A percentile compares a stretch with the other conserved stretches of the same genome.
These are phyloP conservation scores for Chaetodon auriga DNA, from an alignment of 2,113 vertebrate genomes.

Conservation along the genomic window DNA sequence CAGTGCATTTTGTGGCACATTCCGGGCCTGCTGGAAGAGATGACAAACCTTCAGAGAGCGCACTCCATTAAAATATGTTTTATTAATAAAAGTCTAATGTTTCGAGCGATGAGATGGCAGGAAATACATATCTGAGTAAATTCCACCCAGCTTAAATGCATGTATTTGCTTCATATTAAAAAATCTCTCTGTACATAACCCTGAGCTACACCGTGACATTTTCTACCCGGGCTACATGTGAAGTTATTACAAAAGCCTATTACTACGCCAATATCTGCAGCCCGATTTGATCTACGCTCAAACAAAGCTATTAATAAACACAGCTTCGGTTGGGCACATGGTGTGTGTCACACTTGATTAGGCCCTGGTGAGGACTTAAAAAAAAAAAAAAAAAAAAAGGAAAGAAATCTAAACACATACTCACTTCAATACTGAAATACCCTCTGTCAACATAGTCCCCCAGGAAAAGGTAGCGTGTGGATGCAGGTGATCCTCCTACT, in stretches of 20 bases:
- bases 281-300: constrained; percentile 62
- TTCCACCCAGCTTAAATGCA: constrained; percentile 24
- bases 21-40: constrained; percentile 21
- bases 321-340: constrained; percentile 45
- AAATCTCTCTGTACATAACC: constrained; percentile 39
- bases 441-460: constrained; percentile 99
- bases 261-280: constrained; percentile 59
- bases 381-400: neutral
- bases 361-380: constrained; percentile 33
- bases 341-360: constrained; percentile 64
- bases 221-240: constrained; percentile 42
- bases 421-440: constrained; percentile 99
- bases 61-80: constrained; percentile 57
- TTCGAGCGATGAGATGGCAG: constrained; percentile 27
- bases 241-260: constrained; percentile 63
- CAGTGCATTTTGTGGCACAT: constrained; percentile 35
- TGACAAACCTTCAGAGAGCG: constrained; percentile 38
- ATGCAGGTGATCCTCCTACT: constrained; percentile 97
- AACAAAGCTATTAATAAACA: constrained; percentile 73
- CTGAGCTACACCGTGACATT: constrained; percentile 51
- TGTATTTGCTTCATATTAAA: constrained; percentile 44
- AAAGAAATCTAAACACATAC: constrained; percentile 62
- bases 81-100: constrained; percentile 58
- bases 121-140: constrained; percentile 26
- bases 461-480: constrained; percentile 98